phyloP scores from a whole-genome alignment of 2,888 invertebrate species.

The Lumbricus terrestris region DNA sequence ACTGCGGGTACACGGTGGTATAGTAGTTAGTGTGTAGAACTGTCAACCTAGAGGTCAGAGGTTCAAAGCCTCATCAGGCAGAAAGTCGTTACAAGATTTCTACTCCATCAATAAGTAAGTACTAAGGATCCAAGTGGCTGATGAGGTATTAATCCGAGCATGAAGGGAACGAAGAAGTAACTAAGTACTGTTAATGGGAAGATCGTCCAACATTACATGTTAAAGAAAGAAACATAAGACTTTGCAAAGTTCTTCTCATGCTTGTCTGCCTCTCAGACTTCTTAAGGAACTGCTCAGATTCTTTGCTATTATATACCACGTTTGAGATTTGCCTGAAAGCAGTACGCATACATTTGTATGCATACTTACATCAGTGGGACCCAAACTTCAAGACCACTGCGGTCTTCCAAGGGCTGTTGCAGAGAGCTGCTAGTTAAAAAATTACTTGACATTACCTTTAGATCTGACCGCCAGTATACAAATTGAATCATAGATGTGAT shows the following conservation, averaged over 20 bases:
- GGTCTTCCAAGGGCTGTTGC: background rate
- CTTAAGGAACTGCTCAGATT: background rate
- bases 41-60: background rate
- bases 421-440: background rate
- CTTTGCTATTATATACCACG: background rate
- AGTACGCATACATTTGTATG: background rate
- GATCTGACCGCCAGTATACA: background rate
- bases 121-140: no score
- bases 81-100: background rate
- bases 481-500: background rate
- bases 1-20: background rate
- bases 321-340: background rate
- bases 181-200: background rate
- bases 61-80: background rate
- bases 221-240: background rate
- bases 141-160: no score
- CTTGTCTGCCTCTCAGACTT: background rate
- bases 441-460: background rate
- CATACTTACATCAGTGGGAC: background rate
- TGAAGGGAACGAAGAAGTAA: no score
- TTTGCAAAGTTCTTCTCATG: background rate
- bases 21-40: background rate
- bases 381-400: background rate
- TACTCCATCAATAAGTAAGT: background rate
- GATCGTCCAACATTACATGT: background rate